A percentile compares a stretch with the other conserved stretches of the same genome.
Evolutionary conservation across 2,888 invertebrate genomes (phyloP).

Genomic region (Dysmachus trigonus): DNA sequence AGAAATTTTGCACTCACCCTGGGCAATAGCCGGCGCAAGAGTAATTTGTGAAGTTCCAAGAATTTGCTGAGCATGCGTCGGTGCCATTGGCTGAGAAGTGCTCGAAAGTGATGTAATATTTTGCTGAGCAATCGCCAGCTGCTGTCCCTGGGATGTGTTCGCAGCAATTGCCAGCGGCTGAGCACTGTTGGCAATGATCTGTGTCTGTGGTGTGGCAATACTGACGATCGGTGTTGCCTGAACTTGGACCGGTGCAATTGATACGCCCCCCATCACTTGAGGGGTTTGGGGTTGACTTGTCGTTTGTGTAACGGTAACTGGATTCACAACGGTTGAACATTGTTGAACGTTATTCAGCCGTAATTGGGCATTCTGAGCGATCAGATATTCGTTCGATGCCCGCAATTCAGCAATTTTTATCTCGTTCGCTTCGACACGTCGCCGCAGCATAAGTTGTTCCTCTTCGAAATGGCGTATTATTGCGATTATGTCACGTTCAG

Average conservation of each 20-base stretch:
- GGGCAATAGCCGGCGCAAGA: slow-evolving; percentile 52
- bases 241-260: slow-evolving; percentile 67
- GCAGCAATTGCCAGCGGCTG: slow-evolving; percentile 53
- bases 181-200: slow-evolving; percentile 52
- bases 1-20: too few relatives aligned
- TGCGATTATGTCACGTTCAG: slow-evolving; percentile 53
- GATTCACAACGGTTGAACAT: slow-evolving; percentile 69
- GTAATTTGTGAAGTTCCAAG: slow-evolving; percentile 56
- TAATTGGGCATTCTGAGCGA: slow-evolving; percentile 80
- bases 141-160: slow-evolving; percentile 53
- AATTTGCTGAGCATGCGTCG: slow-evolving; percentile 53
- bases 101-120: slow-evolving; percentile 53
- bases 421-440: slow-evolving; percentile 54
- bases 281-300: slow-evolving; percentile 65
- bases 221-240: slow-evolving; percentile 69
- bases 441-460: slow-evolving; percentile 53
- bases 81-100: slow-evolving; percentile 50
- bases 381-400: slow-evolving; percentile 80
- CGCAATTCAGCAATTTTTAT: slow-evolving; percentile 70
- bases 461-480: slow-evolving; percentile 54
- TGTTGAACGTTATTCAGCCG: slow-evolving; percentile 70
- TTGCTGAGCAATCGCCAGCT: slow-evolving; percentile 53
- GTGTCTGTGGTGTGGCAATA: slow-evolving; percentile 66
- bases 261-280: slow-evolving; percentile 68
- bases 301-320: slow-evolving; percentile 69